phyloP scores from a whole-genome alignment of 1,140 invertebrate species.

The Plectrocnemia conspersa region DNA sequence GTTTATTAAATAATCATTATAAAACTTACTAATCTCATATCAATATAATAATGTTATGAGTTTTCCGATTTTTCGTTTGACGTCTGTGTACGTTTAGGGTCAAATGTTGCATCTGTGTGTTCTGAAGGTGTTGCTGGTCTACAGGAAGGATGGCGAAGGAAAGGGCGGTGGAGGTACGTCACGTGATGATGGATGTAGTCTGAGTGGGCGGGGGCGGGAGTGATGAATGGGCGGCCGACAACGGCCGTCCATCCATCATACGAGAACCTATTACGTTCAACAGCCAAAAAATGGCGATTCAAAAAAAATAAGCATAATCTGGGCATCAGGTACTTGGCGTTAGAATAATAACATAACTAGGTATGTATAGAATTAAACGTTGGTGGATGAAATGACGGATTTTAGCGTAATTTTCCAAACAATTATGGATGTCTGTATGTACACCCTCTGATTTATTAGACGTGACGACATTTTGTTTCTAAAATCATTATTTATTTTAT shows the following conservation, averaged over 20 bases:
- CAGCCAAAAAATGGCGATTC: constrained; percentile 17
- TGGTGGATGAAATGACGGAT: too few species aligned
- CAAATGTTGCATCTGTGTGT: background rate
- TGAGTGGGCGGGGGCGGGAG: constrained; percentile 11
- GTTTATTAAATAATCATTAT: too few species aligned
- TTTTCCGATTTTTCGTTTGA: background rate
- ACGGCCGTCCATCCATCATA: constrained; percentile 30
- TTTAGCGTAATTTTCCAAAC: too few species aligned
- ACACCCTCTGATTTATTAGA: too few species aligned
- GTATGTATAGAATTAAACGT: too few species aligned
- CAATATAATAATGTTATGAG: background rate
- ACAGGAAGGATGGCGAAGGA: background rate
- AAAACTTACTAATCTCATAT: too few species aligned
- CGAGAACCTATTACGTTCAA: constrained; percentile 17
- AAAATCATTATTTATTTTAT: too few species aligned
- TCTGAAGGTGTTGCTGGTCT: background rate
- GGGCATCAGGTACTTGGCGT: too few species aligned
- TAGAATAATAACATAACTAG: too few species aligned
- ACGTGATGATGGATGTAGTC: constrained; percentile 18
- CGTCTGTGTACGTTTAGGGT: background rate
- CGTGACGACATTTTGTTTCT: too few species aligned
- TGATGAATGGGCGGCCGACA: constrained; percentile 32
- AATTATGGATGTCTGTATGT: too few species aligned
- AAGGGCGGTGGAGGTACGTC: constrained; percentile 6
- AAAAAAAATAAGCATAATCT: too few species aligned